Base-by-base conservation (phyloP, 2,888 invertebrate genomes). In the Alcis repandata region DNA sequence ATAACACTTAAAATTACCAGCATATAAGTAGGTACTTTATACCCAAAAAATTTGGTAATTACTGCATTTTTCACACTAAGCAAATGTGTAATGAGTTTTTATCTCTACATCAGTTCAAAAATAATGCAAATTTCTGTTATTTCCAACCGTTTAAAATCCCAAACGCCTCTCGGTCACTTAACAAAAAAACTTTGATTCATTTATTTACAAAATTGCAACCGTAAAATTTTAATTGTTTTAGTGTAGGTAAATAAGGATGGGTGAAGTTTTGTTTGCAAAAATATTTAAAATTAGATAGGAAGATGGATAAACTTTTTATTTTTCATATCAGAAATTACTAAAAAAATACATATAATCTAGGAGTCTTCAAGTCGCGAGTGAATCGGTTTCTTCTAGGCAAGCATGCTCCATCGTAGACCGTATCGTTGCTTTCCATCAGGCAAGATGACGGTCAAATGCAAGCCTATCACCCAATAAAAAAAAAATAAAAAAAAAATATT, bases 11-110 rank as follows among this genome's bases (percentile, higher is more conserved):
- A n/a, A 38, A 38, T 2, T 1, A 38, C 13, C 13, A n/a, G 38
- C n/a, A 3, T 38, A 27, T 27, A 2, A 27, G 27, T 27, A 27
- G 6, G n/a, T 38, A 38, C n/a, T 27, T 22, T 22, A n/a, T 7
- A 46, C 15, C 22, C 20, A 38, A 40, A 15, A n/a, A 20, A 15
- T 13, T 15, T 10, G 36, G 33, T 45, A 56, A 45, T 56, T 36
- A 56, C 56, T n/a, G 33, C 33, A 46, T 56, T 56, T 56, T 56
- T 56, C 33, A 45, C 56, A 56, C 45, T 32, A 45, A 45, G 8
- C 19, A 19, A 38, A 53, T 20, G 32, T 48, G 58, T 51, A 63
- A 54, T 56, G 54, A 60, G 19, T 38, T 57, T 22, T 36, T 56
- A 62, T 56, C 46, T 61, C 22, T 33, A 11, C 49, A 49, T 57